These are phyloP conservation scores for Haemorhous mexicanus DNA, from an alignment of 2,113 vertebrate species.

Conservation along the genomic window DNA sequence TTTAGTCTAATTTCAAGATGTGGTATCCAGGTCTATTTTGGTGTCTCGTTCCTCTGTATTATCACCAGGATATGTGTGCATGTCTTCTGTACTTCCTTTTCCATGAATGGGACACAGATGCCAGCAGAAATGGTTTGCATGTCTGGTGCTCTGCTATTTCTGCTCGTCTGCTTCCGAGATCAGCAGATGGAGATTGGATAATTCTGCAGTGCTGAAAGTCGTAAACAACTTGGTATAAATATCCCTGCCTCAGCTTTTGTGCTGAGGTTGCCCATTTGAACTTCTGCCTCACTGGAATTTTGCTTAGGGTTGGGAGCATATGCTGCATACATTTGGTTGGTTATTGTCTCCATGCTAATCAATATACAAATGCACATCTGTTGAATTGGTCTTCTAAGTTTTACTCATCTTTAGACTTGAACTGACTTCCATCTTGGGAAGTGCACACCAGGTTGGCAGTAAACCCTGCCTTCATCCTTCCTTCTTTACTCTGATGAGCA, in stretches of 20 bases:
- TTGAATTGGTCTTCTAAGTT: not conserved
- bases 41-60: not conserved
- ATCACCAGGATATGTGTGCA: not conserved
- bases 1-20: not conserved
- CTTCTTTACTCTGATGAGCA: not conserved
- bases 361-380: not conserved
- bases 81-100: not conserved
- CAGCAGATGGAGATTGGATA: conserved; percentile 56
- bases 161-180: not conserved
- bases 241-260: not conserved
- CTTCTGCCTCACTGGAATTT: not conserved
- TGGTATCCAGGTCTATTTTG: not conserved
- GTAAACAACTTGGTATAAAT: conserved; percentile 37
- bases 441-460: accelerated
- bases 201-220: not conserved
- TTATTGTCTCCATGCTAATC: not conserved
- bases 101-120: not conserved
- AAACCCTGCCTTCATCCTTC: not conserved
- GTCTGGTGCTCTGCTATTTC: conserved; percentile 30
- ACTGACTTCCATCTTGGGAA: not conserved
- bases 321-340: not conserved
- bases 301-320: not conserved
- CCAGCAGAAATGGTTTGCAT: not conserved
- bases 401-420: not conserved
- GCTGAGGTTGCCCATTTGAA: conserved; percentile 21